phyloP scores from a whole-genome alignment of 2,888 invertebrate species.

The Melanargia galathea region DNA sequence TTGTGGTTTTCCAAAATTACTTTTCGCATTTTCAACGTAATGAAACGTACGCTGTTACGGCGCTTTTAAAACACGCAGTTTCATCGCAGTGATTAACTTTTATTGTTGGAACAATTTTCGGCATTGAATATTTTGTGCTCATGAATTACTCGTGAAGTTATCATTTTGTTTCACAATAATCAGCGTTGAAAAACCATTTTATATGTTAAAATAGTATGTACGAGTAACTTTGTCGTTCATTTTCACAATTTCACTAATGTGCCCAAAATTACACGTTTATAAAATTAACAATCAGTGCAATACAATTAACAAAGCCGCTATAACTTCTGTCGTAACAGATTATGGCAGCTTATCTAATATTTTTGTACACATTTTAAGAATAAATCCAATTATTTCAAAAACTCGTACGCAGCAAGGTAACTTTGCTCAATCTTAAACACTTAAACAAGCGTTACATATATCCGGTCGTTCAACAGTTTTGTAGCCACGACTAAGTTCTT shows the following conservation, averaged over 20 bases:
- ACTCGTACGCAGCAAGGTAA: neutral
- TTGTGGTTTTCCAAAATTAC: constrained; percentile 29
- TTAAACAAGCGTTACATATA: constrained; percentile 1
- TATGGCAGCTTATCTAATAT: too few relatives aligned
- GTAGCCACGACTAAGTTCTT: constrained; percentile 19
- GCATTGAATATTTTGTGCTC: constrained; percentile 4
- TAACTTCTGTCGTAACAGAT: too few relatives aligned
- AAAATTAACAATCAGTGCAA: too few relatives aligned
- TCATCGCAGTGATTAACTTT: constrained; percentile 24
- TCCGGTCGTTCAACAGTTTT: constrained; percentile 12
- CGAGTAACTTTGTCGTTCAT: too few relatives aligned
- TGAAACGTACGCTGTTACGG: constrained; percentile 10
- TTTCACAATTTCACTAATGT: neutral
- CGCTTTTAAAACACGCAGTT: constrained; percentile 21
- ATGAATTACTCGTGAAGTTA: constrained; percentile 22
- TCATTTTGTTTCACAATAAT: constrained; percentile 18
- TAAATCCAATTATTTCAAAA: neutral
- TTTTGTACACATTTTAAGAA: neutral
- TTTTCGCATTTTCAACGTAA: constrained; percentile 24
- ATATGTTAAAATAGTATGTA: neutral
- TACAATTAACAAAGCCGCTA: too few relatives aligned
- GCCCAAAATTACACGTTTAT: too few relatives aligned
- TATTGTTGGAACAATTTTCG: constrained; percentile 22
- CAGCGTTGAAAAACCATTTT: neutral
- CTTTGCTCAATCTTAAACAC: constrained; percentile 15